Evolutionary conservation across 2,888 invertebrate species (phyloP), one percentile per base, ranked within the genome.

Genomic region (Pemphredon lugubris): DNA sequence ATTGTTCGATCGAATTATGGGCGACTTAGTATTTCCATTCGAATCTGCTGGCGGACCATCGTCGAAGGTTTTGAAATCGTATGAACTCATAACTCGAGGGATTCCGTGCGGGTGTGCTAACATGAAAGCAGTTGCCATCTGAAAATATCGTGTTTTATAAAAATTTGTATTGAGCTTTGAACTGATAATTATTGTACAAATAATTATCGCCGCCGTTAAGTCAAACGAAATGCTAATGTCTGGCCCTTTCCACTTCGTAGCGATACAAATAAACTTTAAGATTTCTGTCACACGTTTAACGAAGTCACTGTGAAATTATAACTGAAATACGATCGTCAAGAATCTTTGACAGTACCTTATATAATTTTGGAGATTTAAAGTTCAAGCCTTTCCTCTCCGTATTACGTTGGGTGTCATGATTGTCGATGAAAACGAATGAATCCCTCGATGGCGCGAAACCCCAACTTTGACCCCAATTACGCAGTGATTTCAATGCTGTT

Each of bases 391-490:
- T 96, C 30, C 11, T 3, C 93, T 74, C 94, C 93, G 74, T 93
- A 2, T 94, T 95, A 82, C 97, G 92, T 88, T 97, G 97, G 85
- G 95, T 96, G 88, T 98, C 98, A 84, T 98, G 97, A 90, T 98
- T 98, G 85, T 97, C 97, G 54, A 97, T 93, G 85, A 97, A 97
- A 14, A 94, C 93, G 0, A 97, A 84, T 1, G 96, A 92, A 70
- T 93, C 92, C 0, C 84, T 86, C 0, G 92, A 92, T 18, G 92
- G 90, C 0, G 95, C 82, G 30, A 96, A 91, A 14, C 92, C 92
- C 95, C 96, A 96, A 0, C 92, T 88, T 20, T 95, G 95, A 83
- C 91, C 92, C 90, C 93, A 95, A 83, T 91, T 94, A 0, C 81
- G 75, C 3, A 95, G 89, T 92, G 93, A 94, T 80, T 93, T 93